Percentiles rank a stretch among this genome's conserved stretches.
Conservation (phyloP, 2,113 vertebrate species). For the Isichthys henryi region DNA sequence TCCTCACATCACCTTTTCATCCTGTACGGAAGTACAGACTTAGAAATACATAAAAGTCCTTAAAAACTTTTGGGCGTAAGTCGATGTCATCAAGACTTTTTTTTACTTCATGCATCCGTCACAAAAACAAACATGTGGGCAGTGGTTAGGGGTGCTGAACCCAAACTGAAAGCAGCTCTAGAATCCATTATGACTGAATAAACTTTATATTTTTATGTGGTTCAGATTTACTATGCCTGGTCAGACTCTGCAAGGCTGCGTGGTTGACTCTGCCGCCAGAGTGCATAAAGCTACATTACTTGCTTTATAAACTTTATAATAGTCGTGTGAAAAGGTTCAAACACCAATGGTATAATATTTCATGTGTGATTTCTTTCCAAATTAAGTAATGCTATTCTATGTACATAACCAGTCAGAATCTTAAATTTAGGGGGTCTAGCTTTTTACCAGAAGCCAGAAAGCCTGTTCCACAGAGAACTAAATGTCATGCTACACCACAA, state of each 20-base stretch:
- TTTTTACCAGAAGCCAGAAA: background rate
- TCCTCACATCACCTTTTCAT: background rate
- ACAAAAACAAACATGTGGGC: background rate
- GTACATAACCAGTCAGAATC: background rate
- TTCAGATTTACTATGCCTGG: background rate
- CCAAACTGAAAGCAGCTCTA: background rate
- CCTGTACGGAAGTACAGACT: background rate
- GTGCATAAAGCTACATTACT: background rate
- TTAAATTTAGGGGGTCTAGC: background rate
- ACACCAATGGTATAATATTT: background rate
- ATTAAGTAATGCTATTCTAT: background rate
- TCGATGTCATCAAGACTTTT: background rate
- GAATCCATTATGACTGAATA: background rate
- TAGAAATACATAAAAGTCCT: background rate
- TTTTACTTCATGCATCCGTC: background rate
- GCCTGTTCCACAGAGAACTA: background rate
- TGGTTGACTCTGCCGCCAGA: background rate
- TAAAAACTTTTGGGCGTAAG: background rate
- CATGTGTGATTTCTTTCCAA: background rate
- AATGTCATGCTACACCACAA: background rate
- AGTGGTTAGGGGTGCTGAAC: background rate
- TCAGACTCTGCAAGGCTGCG: background rate
- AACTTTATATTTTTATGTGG: background rate
- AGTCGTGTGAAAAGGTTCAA: background rate
- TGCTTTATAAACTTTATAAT: background rate